Percentiles rank a stretch among this genome's conserved stretches.
These are phyloP conservation scores for Mobula hypostoma DNA, from an alignment of 2,113 vertebrate genomes.

Conservation along the genomic window DNA sequence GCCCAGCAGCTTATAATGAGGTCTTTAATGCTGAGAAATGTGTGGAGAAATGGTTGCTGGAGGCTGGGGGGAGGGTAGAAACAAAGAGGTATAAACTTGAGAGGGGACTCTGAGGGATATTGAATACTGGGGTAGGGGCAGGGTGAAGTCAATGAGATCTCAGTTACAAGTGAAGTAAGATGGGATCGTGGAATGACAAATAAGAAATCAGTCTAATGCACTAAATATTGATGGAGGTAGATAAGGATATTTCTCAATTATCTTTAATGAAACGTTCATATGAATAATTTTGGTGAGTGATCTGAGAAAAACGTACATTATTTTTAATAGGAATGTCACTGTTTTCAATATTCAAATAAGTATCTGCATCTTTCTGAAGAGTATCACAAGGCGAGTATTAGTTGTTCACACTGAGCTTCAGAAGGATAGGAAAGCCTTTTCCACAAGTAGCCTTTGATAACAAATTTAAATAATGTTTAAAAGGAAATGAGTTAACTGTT, in stretches of 20 bases:
- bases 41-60: too few relatives aligned
- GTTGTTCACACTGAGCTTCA: neutral
- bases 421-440: neutral
- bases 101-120: too few relatives aligned
- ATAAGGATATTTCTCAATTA: neutral
- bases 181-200: too few relatives aligned
- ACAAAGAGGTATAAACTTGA: too few relatives aligned
- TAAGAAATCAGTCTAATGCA: too few relatives aligned
- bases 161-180: too few relatives aligned
- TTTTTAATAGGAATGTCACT: neutral
- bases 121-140: too few relatives aligned
- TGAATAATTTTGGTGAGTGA: constrained; percentile 17
- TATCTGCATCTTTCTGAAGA: neutral
- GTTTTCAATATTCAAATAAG: neutral
- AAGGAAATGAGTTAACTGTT: neutral
- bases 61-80: too few relatives aligned
- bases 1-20: too few relatives aligned
- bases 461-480: neutral
- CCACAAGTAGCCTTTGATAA: neutral
- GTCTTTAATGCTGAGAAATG: too few relatives aligned
- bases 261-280: neutral
- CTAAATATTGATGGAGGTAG: too few relatives aligned
- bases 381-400: neutral
- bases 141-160: too few relatives aligned
- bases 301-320: neutral